These are phyloP conservation scores for Amblyraja radiata DNA, from an alignment of 2,797 vertebrate genomes.

Conservation along the genomic window DNA sequence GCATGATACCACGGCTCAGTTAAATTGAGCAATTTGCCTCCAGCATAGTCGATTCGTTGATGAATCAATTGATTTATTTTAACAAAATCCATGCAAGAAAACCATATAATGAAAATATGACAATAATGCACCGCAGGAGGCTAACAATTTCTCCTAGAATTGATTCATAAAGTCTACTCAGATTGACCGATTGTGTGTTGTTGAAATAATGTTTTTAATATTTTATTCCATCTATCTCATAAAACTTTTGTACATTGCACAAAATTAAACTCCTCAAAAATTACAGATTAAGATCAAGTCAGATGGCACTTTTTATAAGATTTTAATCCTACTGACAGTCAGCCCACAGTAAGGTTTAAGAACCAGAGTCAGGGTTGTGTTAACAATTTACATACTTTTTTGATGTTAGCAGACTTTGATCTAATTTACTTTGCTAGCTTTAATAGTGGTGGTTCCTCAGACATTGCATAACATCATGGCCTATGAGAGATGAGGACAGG, in stretches of 20 bases:
- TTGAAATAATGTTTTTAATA: not conserved
- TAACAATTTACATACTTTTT: too few species aligned
- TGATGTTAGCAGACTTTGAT: too few species aligned
- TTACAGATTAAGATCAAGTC: too few species aligned
- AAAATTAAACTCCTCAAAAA: not conserved
- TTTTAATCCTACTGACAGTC: too few species aligned
- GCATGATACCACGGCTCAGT: not conserved
- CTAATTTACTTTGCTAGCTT: too few species aligned
- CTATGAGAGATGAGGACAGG: too few species aligned
- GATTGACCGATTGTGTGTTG: not conserved
- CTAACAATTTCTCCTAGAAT: not conserved
- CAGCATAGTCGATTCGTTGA: not conserved
- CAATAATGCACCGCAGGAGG: not conserved
- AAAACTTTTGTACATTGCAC: not conserved
- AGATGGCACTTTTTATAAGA: too few species aligned
- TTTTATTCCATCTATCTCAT: not conserved
- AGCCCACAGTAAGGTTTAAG: too few species aligned
- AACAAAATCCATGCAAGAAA: conserved; percentile 3
- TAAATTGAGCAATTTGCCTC: not conserved
- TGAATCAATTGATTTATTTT: conserved; percentile 12
- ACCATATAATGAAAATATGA: not conserved
- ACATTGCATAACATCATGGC: too few species aligned
- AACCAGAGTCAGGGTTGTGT: too few species aligned
- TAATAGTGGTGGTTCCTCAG: too few species aligned
- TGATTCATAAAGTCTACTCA: not conserved